Evolutionary conservation across 2,888 invertebrate species (phyloP), one percentile per base, ranked within the genome.

Genomic region (Spodoptera picta): DNA sequence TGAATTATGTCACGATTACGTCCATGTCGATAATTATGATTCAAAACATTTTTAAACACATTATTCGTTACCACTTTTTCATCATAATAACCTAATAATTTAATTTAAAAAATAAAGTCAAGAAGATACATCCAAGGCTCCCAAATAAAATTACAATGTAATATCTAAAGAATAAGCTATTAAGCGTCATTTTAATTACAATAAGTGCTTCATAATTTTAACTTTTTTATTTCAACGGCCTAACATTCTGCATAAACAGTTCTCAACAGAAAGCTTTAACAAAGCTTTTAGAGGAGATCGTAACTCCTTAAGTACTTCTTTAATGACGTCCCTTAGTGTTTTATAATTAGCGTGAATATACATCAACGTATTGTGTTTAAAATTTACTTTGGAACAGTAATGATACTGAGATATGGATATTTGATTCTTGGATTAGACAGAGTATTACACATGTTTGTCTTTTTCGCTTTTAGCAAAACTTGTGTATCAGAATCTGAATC

Each of bases 261-360:
- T 58, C 70, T 76, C 70, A 59, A 62, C 71, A 67, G 68, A 77
- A 83, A 77, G 80, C 80, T 75, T 84, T 70, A 60, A 62, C 63
- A 72, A 83, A 85, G 85, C 84, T 86, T 85, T 87, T 83, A 85
- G 81, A 84, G 79, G 72, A 77, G 81, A 83, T 84, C 85, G 84
- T 88, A 87, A 88, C 87, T 87, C 82, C 80, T 85, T 86, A 87
- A 88, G 87, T 87, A 84, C 84, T 80, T 82, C 71, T 84, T 85
- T 89, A 89, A 89, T 89, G 88, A 87, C 83, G 79, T 78, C 81
- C 73, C 75, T 84, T 81, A 85, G 81, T 86, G 85, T 84, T 86
- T 86, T 80, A 83, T 87, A 87, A 87, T 87, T 88, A 88, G 83
- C 80, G 79, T 77, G 78, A 72, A 79, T 79, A 69, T 75, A 77